Conservation (phyloP, 2,113 vertebrate genomes). For the Numenius arquata region DNA sequence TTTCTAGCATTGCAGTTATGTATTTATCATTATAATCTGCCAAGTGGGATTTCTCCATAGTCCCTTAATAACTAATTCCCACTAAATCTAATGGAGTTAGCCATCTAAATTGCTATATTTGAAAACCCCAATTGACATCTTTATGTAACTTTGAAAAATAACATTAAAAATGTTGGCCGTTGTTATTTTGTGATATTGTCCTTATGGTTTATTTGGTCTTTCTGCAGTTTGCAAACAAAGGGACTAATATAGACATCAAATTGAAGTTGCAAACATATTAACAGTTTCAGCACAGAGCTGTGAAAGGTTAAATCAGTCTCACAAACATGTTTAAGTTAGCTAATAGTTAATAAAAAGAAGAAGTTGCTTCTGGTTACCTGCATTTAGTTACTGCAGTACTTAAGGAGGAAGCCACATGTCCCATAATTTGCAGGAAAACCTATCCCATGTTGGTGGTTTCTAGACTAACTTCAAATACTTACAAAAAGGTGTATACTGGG, state of each 20-base stretch:
- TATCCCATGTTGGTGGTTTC: not conserved
- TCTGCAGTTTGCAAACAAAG: not conserved
- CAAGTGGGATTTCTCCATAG: not conserved
- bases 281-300: not conserved
- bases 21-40: not conserved
- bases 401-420: not conserved
- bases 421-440: not conserved
- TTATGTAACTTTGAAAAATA: not conserved
- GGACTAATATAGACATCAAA: not conserved
- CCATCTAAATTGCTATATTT: not conserved
- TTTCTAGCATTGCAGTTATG: not conserved
- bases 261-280: not conserved
- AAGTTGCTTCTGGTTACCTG: not conserved
- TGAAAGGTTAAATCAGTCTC: not conserved
- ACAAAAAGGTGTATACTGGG: not conserved
- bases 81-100: not conserved
- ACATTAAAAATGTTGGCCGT: not conserved
- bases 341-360: not conserved
- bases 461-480: not conserved
- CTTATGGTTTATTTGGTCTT: not conserved
- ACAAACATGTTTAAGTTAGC: not conserved
- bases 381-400: not conserved
- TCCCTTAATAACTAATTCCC: not conserved
- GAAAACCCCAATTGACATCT: not conserved
- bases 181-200: not conserved